Base-by-base conservation (phyloP, 2,797 vertebrate species). In the Antrozous pallidus region DNA sequence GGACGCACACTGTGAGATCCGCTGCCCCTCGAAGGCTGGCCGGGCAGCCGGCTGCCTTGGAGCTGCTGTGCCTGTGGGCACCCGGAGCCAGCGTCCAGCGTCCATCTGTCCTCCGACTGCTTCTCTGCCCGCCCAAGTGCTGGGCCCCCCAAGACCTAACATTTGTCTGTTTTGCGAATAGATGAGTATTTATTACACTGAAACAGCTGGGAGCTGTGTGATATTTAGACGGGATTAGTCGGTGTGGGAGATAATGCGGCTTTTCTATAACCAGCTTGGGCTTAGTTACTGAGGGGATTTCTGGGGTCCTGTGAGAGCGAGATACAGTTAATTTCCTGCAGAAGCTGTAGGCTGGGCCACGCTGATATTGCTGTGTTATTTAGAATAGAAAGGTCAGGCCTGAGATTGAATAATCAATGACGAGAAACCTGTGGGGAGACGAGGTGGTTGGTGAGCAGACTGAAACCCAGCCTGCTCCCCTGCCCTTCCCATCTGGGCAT, bases 311-410 rank as follows among this genome's bases (percentile, higher is more conserved):
- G 98, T 95, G 71, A 96, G 97, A 97, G 97, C 97, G 97, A 97
- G 98, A 99, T 98, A 98, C 98, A 98, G 97, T 98, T 98, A 97
- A 98, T 98, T 98, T 98, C 97, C 97, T 97, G 97, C 95, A 71
- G 38, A 97, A 97, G 98, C 98, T 98, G 98, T 94, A 95, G 97
- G 97, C 98, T 98, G 98, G 96, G 95, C 98, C 0, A 47, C 0
- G 26, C 98, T 97, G 98, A 98, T 98, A 98, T 83, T 93, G 97
- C 98, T 9, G 96, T 98, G 98, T 98, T 98, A 98, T 98, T 98
- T 98, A 98, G 98, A 98, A 98, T 96, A 97, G 98, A 99, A 98
- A 99, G 98, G 98, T 98, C 98, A 98, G 97, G 97, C 96, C 96
- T 97, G 97, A 98, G 98, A 98, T 96, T 97, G 98, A 98, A 98